phyloP scores from a whole-genome alignment of 2,113 vertebrate species.

The Gasterosteus nipponicus region DNA sequence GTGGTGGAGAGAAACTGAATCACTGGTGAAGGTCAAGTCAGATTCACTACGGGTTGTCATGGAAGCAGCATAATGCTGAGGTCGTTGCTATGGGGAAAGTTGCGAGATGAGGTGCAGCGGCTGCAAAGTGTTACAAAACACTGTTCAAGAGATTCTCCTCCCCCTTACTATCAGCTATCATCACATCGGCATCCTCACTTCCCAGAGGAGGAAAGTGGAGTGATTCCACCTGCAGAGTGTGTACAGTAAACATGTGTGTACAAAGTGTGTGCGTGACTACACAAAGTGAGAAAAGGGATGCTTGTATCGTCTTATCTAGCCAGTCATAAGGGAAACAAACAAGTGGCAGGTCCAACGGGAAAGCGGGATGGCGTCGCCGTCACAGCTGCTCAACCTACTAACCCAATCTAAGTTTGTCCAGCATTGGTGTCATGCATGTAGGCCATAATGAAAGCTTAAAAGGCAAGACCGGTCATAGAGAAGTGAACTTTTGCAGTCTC shows the following conservation, averaged over 20 bases:
- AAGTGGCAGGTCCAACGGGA: conserved; percentile 51
- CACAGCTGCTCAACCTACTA: conserved; percentile 56
- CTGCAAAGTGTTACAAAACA: conserved; percentile 58
- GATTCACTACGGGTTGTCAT: conserved; percentile 78
- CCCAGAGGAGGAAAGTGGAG: conserved; percentile 26
- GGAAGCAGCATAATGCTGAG: conserved; percentile 74
- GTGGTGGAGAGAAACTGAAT: conserved; percentile 72
- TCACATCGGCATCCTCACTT: conserved; percentile 49
- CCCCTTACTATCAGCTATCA: conserved; percentile 48
- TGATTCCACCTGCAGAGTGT: conserved; percentile 33
- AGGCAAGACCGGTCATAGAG: neutral
- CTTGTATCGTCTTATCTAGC: conserved; percentile 39
- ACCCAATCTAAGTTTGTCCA: conserved; percentile 56
- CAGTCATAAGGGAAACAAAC: conserved; percentile 57
- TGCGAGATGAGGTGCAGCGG: conserved; percentile 56
- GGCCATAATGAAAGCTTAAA: conserved; percentile 53
- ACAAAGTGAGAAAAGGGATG: conserved; percentile 6
- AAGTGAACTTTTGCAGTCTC: conserved; percentile 44
- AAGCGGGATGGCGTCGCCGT: conserved; percentile 31
- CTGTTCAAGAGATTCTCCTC: conserved; percentile 39
- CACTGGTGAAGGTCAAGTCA: conserved; percentile 76
- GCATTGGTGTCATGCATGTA: conserved; percentile 68
- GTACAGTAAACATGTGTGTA: conserved; percentile 10
- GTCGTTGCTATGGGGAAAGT: conserved; percentile 77
- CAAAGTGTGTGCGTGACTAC: conserved; percentile 14